Conservation (phyloP, 2,113 vertebrate genomes). For the Panurus biarmicus region DNA sequence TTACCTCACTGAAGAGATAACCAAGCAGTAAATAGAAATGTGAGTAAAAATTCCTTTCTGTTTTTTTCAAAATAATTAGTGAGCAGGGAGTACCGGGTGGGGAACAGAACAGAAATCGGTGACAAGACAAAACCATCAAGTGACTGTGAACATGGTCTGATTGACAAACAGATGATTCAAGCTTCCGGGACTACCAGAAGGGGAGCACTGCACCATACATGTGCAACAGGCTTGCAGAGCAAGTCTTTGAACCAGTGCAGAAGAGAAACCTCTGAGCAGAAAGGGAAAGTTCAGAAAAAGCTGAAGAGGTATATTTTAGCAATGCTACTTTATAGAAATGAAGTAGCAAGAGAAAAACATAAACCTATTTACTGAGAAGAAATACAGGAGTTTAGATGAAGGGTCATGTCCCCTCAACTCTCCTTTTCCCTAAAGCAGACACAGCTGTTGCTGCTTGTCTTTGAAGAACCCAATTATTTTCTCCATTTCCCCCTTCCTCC, state of each 20-base stretch:
- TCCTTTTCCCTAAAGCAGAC: background rate
- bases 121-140: background rate
- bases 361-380: background rate
- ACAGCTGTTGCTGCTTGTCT: background rate
- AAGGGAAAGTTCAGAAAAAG: background rate
- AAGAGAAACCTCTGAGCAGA: background rate
- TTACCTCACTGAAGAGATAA: background rate
- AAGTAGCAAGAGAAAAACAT: background rate
- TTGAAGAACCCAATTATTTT: background rate
- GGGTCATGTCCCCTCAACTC: background rate
- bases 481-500: background rate
- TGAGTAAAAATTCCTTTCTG: background rate
- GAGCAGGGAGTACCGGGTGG: background rate
- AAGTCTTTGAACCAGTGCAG: background rate
- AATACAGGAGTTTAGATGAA: background rate
- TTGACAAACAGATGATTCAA: background rate
- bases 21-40: background rate
- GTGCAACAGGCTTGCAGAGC: fast-evolving
- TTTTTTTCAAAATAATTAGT: background rate
- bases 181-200: background rate
- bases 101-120: background rate
- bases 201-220: fast-evolving
- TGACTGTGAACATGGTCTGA: background rate
- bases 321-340: background rate
- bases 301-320: background rate